A percentile compares a stretch with the other conserved stretches of the same genome.
Conservation (phyloP, 2,113 vertebrate species). For the Zosterops lateralis region DNA sequence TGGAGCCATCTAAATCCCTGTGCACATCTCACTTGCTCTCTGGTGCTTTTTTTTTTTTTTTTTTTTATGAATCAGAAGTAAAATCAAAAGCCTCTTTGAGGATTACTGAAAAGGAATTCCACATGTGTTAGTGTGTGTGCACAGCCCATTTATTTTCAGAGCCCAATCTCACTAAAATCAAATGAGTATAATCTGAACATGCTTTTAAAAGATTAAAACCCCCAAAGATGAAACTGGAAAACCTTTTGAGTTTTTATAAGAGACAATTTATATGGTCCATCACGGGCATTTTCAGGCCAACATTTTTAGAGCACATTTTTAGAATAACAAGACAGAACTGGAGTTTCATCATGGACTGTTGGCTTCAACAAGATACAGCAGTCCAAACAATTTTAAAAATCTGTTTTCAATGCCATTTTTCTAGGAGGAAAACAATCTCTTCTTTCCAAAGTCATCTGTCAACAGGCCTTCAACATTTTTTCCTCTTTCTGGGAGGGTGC, state of each 20-base stretch:
- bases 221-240: constrained; percentile 72
- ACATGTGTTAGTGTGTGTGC: constrained; percentile 78
- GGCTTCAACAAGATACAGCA: constrained; percentile 2
- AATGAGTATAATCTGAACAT: constrained; percentile 75
- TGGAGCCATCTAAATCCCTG: constrained; percentile 79
- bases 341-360: constrained; percentile 9
- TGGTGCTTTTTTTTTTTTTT: not conserved
- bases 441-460: not conserved
- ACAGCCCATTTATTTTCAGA: constrained; percentile 73
- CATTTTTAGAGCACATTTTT: constrained; percentile 21
- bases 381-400: not conserved
- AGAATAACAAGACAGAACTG: constrained; percentile 1
- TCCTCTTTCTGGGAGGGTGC: not conserved
- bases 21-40: constrained; percentile 72
- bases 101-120: constrained; percentile 83
- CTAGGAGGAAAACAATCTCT: not conserved
- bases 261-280: constrained; percentile 71
- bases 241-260: constrained; percentile 76
- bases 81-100: constrained; percentile 83
- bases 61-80: constrained; percentile 71
- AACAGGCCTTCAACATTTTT: not conserved
- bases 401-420: not conserved
- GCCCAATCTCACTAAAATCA: constrained; percentile 68
- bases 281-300: constrained; percentile 46
- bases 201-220: constrained; percentile 85